phyloP scores from a whole-genome alignment of 2,888 invertebrate species.

The Epistrophella euchroma region DNA sequence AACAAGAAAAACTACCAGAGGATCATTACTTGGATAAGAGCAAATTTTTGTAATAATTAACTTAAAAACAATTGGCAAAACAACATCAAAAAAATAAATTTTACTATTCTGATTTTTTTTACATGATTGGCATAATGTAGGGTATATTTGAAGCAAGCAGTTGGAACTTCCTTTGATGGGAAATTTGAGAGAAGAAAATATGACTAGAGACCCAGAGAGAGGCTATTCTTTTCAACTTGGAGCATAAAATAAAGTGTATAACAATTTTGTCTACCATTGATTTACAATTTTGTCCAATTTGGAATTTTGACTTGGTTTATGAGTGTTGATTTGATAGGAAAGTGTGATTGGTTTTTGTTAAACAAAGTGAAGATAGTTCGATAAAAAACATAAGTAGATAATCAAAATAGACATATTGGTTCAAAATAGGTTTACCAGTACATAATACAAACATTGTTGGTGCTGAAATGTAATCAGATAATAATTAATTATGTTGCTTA shows the following conservation, averaged over 20 bases:
- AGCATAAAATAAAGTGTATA: constrained; percentile 7
- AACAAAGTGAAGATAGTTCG: too few relatives aligned
- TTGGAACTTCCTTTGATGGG: background rate
- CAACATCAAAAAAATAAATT: constrained; percentile 13
- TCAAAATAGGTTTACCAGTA: too few relatives aligned
- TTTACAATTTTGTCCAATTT: background rate
- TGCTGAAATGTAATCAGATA: too few relatives aligned
- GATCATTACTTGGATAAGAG: constrained; percentile 85
- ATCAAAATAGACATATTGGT: too few relatives aligned
- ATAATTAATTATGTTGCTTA: too few relatives aligned
- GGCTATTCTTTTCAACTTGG: background rate
- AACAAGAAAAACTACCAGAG: constrained; percentile 82
- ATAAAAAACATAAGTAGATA: too few relatives aligned
- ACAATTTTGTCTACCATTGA: background rate
- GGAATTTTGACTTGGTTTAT: background rate
- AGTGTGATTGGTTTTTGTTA: background rate
- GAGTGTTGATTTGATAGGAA: background rate
- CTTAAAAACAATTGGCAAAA: constrained; percentile 23
- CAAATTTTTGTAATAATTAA: constrained; percentile 80
- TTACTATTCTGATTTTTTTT: constrained; percentile 2
- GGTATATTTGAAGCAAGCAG: constrained; percentile 14
- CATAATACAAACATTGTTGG: too few relatives aligned
- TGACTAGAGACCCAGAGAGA: background rate
- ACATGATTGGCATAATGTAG: background rate
- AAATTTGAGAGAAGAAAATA: constrained; percentile 27